A percentile compares a stretch with the other conserved stretches of the same genome.
Conservation (phyloP, 2,797 vertebrate genomes). For the Lemur catta region DNA sequence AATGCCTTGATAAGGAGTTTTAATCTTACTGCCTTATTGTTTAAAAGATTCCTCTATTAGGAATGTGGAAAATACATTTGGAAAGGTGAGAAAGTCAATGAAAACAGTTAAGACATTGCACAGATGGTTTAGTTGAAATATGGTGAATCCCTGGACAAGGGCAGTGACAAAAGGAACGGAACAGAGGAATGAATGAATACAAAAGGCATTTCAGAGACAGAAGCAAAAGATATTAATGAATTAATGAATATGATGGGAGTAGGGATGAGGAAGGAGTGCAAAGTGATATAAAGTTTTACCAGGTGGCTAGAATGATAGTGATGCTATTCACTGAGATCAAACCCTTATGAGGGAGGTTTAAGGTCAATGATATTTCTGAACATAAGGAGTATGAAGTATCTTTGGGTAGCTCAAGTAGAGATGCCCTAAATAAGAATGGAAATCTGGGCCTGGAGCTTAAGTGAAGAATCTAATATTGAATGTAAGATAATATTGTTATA, state of each 20-base stretch:
- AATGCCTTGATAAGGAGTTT: background rate
- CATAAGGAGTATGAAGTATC: background rate
- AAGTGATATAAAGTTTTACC: background rate
- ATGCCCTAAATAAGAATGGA: background rate
- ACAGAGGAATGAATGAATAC: background rate
- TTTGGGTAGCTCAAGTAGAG: background rate
- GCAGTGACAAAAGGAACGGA: background rate
- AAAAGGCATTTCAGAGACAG: background rate
- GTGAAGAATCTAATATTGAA: background rate
- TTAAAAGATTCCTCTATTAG: background rate
- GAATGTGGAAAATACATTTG: background rate
- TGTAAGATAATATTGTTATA: background rate
- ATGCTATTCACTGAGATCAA: background rate
- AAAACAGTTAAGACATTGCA: background rate
- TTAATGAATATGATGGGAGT: background rate
- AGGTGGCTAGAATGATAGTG: background rate
- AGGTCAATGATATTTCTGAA: background rate
- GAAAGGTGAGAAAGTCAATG: background rate
- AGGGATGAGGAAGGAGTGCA: background rate
- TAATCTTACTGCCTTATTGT: background rate
- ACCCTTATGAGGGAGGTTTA: background rate
- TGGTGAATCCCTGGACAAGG: background rate
- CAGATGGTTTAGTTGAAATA: background rate
- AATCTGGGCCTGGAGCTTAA: background rate
- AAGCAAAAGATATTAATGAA: background rate